A percentile compares a stretch with the other conserved stretches of the same genome.
These are phyloP conservation scores for Furcula furcula DNA, from an alignment of 2,888 invertebrate species.

Conservation along the genomic window DNA sequence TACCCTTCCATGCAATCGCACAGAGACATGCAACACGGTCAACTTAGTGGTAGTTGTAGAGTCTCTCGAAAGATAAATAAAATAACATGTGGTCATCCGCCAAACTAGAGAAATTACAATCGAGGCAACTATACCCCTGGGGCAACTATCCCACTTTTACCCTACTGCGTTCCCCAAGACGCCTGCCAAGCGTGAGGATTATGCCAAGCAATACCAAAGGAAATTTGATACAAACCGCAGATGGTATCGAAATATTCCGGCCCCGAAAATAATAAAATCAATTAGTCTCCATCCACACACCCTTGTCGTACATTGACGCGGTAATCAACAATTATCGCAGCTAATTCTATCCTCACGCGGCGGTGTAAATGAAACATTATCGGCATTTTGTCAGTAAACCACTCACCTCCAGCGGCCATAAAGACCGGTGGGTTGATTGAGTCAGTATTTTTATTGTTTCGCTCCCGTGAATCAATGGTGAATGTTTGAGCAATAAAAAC, in stretches of 20 bases:
- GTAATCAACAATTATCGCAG: conserved; percentile 20
- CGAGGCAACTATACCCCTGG: too few species aligned
- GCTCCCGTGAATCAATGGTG: conserved; percentile 78
- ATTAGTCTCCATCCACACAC: background rate
- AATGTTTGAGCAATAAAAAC: conserved; percentile 78
- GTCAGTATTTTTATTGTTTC: conserved; percentile 81
- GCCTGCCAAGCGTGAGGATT: too few species aligned
- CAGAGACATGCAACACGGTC: too few species aligned
- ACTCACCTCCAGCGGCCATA: conserved; percentile 72
- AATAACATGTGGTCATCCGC: too few species aligned
- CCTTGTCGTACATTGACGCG: background rate
- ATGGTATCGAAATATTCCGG: background rate
- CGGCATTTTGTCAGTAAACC: conserved; percentile 65
- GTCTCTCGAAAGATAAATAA: too few species aligned
- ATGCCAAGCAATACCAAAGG: conserved; percentile 5
- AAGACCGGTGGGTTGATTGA: conserved; percentile 78
- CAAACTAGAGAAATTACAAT: too few species aligned
- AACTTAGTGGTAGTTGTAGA: too few species aligned
- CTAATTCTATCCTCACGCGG: conserved; percentile 42
- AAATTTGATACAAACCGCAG: background rate
- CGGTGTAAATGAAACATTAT: conserved; percentile 74
- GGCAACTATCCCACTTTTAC: too few species aligned
- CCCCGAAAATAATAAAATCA: background rate
- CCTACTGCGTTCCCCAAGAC: too few species aligned
- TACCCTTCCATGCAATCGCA: too few species aligned